Evolutionary conservation across 2,797 vertebrate species (phyloP), one percentile per base, ranked within the genome.

Genomic region (Meda fulgida): DNA sequence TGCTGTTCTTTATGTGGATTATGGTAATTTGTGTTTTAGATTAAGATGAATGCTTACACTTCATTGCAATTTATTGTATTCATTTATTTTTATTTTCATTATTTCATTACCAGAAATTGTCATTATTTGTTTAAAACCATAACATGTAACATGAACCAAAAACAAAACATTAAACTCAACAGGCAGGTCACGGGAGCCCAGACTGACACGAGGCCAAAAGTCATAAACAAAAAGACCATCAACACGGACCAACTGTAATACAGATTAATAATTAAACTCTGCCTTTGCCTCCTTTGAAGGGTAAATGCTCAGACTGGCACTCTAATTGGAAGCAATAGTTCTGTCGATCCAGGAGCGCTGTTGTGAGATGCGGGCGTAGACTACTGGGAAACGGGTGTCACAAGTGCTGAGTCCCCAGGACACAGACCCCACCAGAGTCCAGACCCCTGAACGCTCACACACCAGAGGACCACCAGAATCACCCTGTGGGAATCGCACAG

Each of bases 401-500:
- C 96, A 96, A 65, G 1, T 91, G 84, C 90, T 67, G 40, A 94
- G 96, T 67, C 96, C 96, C 95, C 95, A 96, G 71, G 96, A 97
- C 71, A 96, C 95, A 1, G 97, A 96, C 78, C 96, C 96, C 29
- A 96, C 95, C 92, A 97, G 91, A 19, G 92, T 96, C 96, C 96
- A 97, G 84, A 81, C 89, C 1, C 91, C 90, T 0, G 83, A 77
- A 67, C 93, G 93, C 93, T 96, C 72, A 80, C 96, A 96, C 84
- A 97, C 96, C 90, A 97, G 93, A 26, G 96, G 96, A 29, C 97
- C 96, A 0, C 96, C 95, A 40, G 96, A 96, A 92, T 97, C 95
- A 0, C 96, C 96, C 96, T 96, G 91, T 63, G 84, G 85, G 43
- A 48, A 70, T 51, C 31, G 69, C 10, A 76, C 58, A 80, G n/a